phyloP scores from a whole-genome alignment of 2,113 vertebrate genomes.

The Heptranchias perlo region DNA sequence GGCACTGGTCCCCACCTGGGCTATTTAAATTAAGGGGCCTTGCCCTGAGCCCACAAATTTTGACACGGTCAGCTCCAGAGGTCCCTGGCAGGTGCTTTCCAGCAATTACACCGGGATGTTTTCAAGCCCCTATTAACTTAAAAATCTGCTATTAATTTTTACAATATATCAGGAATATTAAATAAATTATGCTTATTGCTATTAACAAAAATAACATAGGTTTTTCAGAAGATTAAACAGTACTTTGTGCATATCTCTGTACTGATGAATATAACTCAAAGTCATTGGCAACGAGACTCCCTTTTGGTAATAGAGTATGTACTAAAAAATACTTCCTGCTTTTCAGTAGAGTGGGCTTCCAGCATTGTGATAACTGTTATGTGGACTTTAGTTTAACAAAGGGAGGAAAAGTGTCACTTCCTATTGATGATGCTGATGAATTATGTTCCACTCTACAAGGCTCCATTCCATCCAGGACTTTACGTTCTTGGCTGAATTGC shows the following conservation, averaged over 20 bases:
- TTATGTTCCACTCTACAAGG: slow-evolving; percentile 36
- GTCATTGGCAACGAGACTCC: background rate
- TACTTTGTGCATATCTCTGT: background rate
- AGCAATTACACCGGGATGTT: background rate
- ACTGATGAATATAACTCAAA: background rate
- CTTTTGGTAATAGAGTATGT: background rate
- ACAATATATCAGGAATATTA: background rate
- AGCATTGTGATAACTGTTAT: slow-evolving; percentile 45
- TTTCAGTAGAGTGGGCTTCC: slow-evolving; percentile 44
- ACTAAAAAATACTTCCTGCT: slow-evolving; percentile 48
- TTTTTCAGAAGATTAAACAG: background rate
- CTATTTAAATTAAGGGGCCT: background rate
- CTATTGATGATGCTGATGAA: slow-evolving; percentile 48
- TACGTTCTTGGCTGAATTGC: slow-evolving; percentile 7
- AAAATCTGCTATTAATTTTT: background rate
- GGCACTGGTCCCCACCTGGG: background rate
- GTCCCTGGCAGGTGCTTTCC: background rate
- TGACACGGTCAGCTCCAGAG: background rate
- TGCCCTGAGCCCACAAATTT: background rate
- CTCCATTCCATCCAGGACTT: background rate
- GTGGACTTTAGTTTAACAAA: slow-evolving; percentile 65
- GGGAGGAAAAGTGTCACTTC: slow-evolving; percentile 84
- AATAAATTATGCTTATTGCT: background rate
- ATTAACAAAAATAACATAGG: background rate
- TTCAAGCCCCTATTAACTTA: background rate